phyloP scores from a whole-genome alignment of 2,113 vertebrate species.

The Phyllostomus hastatus region DNA sequence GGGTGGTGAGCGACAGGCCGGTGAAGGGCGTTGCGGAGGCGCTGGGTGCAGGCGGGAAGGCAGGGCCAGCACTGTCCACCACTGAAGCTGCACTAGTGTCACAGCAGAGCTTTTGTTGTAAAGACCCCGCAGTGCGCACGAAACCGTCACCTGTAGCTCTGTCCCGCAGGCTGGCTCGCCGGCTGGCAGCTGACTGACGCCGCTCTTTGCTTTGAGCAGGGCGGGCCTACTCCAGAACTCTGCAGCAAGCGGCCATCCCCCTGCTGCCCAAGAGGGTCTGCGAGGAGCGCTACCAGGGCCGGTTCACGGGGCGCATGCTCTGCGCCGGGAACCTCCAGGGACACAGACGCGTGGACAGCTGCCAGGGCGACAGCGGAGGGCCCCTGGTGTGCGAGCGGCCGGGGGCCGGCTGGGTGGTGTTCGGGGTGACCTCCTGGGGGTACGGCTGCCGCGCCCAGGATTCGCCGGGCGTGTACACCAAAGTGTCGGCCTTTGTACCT shows the following conservation, averaged over 20 bases:
- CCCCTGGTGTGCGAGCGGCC: constrained; percentile 92
- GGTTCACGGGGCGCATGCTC: constrained; percentile 96
- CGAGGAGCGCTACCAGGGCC: constrained; percentile 88
- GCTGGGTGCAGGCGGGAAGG: no score
- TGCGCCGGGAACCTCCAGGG: constrained; percentile 89
- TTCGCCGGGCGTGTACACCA: constrained; percentile 96
- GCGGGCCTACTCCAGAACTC: constrained; percentile 93
- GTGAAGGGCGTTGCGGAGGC: background rate
- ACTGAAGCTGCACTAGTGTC: background rate
- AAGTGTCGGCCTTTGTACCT: constrained; percentile 92
- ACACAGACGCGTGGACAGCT: constrained; percentile 92
- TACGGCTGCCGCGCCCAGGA: constrained; percentile 92
- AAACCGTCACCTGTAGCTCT: background rate
- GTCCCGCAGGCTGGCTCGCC: no score
- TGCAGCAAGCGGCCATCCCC: constrained; percentile 93
- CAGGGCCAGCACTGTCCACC: no score
- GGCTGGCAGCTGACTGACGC: background rate
- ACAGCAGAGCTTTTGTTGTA: background rate
- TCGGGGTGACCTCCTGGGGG: constrained; percentile 97
- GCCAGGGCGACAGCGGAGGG: constrained; percentile 96
- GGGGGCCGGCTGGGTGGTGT: constrained; percentile 92
- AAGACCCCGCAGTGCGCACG: no score
- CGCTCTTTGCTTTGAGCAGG: constrained; percentile 78
- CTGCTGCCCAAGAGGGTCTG: constrained; percentile 91
- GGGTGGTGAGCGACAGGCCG: background rate